A percentile compares a stretch with the other conserved stretches of the same genome.
phyloP scores from a whole-genome alignment of 2,113 vertebrate species.

The Paraplagusia blochii region DNA sequence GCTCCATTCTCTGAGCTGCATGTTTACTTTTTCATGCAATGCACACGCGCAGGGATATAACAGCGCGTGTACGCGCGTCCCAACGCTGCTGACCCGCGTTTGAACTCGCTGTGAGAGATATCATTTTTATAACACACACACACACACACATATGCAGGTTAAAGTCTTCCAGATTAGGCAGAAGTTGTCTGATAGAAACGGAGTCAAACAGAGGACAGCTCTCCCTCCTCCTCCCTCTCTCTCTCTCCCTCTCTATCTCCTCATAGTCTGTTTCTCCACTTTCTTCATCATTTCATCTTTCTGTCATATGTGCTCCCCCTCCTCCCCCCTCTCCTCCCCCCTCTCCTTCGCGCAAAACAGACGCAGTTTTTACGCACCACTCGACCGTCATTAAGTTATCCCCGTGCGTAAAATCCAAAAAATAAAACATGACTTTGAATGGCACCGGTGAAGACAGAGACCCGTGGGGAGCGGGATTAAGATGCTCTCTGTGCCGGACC shows the following conservation, averaged over 20 bases:
- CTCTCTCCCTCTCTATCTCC: neutral
- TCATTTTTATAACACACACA: constrained; percentile 65
- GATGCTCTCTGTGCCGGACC: constrained; percentile 1
- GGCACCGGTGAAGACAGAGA: neutral
- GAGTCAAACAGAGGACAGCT: constrained; percentile 13
- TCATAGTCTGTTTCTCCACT: neutral
- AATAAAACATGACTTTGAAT: neutral
- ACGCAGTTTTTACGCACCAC: neutral
- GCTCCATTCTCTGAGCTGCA: constrained; percentile 1
- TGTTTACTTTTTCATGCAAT: constrained; percentile 72
- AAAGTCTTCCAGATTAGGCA: constrained; percentile 52
- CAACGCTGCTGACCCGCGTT: constrained; percentile 76
- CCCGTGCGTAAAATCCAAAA: neutral
- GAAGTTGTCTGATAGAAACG: neutral
- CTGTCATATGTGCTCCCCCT: neutral
- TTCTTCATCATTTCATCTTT: constrained; percentile 3
- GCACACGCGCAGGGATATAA: constrained; percentile 64
- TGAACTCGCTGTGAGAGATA: constrained; percentile 78
- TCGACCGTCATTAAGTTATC: neutral
- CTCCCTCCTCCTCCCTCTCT: neutral
- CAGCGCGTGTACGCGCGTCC: constrained; percentile 49
- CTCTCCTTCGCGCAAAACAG: neutral
- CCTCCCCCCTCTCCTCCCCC: too few relatives aligned
- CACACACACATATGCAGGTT: constrained; percentile 40
- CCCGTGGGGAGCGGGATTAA: constrained; percentile 38